These are phyloP conservation scores for Erebia aethiops DNA, from an alignment of 2,888 invertebrate species.

Conservation along the genomic window DNA sequence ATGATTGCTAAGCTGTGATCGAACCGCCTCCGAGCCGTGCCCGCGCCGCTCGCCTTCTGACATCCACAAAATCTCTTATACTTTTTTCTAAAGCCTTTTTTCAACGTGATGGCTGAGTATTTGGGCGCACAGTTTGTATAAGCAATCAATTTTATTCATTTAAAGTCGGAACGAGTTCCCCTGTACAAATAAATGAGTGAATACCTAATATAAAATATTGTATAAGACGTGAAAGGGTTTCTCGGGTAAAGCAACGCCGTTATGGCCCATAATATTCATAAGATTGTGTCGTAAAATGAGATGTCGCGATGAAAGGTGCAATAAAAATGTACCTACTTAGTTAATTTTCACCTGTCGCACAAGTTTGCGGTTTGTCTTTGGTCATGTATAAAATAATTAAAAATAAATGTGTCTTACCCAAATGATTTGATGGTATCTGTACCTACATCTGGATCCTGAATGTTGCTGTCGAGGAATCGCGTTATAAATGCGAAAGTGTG, in stretches of 20 bases:
- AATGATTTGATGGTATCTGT: no score
- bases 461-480: no score
- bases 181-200: slow-evolving; percentile 76
- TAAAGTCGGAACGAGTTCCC: slow-evolving; percentile 72
- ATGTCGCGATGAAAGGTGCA: slow-evolving; percentile 31
- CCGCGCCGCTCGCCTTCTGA: slow-evolving; percentile 53
- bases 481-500: no score
- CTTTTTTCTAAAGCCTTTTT: slow-evolving; percentile 76
- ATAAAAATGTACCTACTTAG: slow-evolving; percentile 15
- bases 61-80: slow-evolving; percentile 62
- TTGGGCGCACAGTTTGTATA: slow-evolving; percentile 82
- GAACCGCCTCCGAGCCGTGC: slow-evolving; percentile 53
- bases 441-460: no score
- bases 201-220: slow-evolving; percentile 56
- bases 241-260: slow-evolving; percentile 50
- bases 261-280: slow-evolving; percentile 54
- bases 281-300: slow-evolving; percentile 34
- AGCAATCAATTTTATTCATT: slow-evolving; percentile 84
- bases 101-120: slow-evolving; percentile 81
- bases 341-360: no score
- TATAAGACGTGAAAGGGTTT: slow-evolving; percentile 52
- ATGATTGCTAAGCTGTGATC: slow-evolving; percentile 27
- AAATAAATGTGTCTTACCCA: no score
- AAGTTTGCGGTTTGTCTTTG: no score
- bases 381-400: no score